Evolutionary conservation across 2,797 vertebrate genomes (phyloP), one percentile per base, ranked within the genome.

Genomic region (Sebastes cheni): DNA sequence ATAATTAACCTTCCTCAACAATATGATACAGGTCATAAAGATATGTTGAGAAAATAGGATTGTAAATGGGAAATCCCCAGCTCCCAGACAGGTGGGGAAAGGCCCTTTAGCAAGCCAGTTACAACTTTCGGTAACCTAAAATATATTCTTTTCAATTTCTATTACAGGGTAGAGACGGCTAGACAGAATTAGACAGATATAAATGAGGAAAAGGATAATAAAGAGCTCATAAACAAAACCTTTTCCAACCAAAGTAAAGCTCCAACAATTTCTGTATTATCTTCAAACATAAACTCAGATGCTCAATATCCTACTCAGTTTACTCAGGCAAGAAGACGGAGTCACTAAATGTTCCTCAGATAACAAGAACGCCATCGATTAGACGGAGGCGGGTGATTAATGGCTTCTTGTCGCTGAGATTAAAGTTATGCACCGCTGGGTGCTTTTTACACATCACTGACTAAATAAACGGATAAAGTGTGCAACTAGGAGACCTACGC

Each of bases 311-410:
- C 32, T 58, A 8, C 46, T 39, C 25, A 29, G 85, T 79, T 75
- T 67, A 84, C 73, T 82, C 73, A 77, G 70, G 67, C 67, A 77
- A 72, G 54, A 77, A 39, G 59, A 55, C 30, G n/a, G 11, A 69
- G 69, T 84, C 68, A 67, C 22, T 74, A 79, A 88, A 87, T 70
- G 71, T 73, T 80, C 83, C 62, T 55, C 52, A 75, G 71, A 84
- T 84, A 90, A 84, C 55, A 36, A 85, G 77, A 80, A 55, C 52
- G 56, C 10, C 76, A 87, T 88, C 1, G 84, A 90, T 89, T 81
- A 59, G 20, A 84, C 55, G n/a, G 67, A 76, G 29, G 69, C 13
- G 54, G 52, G 54, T 83, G 87, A 89, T 90, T 86, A 85, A 88
- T 89, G 79, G 67, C 73, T 80, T 77, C 59, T 75, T 71, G 77